Conservation (phyloP, 2,888 invertebrate genomes). For the Aphidoletes aphidimyza region DNA sequence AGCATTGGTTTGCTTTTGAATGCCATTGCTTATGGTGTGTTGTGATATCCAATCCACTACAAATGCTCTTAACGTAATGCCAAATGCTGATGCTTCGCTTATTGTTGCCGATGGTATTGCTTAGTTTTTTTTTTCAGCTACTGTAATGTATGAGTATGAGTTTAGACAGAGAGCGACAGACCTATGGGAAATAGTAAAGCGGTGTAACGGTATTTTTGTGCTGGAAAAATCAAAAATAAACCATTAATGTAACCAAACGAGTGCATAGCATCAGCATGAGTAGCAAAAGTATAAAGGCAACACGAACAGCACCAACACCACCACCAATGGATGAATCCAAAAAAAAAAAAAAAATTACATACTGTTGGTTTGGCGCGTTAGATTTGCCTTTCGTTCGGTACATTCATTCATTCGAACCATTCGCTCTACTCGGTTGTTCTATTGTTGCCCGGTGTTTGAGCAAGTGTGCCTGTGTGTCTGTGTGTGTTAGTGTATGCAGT, state of each 20-base stretch:
- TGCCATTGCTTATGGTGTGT: background rate
- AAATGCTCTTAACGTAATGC: constrained; percentile 31
- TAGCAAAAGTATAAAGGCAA: too few relatives aligned
- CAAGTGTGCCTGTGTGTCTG: background rate
- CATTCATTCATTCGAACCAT: too few relatives aligned
- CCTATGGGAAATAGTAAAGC: constrained; percentile 22
- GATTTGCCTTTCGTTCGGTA: background rate
- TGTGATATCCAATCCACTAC: constrained; percentile 42
- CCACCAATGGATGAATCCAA: background rate
- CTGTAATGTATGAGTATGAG: background rate
- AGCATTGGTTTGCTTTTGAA: constrained; percentile 38
- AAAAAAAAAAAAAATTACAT: background rate
- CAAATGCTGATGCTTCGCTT: constrained; percentile 1
- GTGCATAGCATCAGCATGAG: too few relatives aligned
- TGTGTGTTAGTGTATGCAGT: background rate
- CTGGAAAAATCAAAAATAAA: constrained; percentile 38
- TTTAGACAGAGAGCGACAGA: constrained; percentile 15
- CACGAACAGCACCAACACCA: too few relatives aligned
- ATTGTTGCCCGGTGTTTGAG: background rate
- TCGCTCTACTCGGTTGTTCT: too few relatives aligned
- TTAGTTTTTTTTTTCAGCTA: constrained; percentile 25
- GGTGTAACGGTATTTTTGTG: constrained; percentile 17
- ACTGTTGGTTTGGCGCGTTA: background rate
- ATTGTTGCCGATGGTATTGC: constrained; percentile 22
- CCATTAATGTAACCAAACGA: background rate